phyloP scores from a whole-genome alignment of 1,140 invertebrate genomes.

The Euschistus heros region DNA sequence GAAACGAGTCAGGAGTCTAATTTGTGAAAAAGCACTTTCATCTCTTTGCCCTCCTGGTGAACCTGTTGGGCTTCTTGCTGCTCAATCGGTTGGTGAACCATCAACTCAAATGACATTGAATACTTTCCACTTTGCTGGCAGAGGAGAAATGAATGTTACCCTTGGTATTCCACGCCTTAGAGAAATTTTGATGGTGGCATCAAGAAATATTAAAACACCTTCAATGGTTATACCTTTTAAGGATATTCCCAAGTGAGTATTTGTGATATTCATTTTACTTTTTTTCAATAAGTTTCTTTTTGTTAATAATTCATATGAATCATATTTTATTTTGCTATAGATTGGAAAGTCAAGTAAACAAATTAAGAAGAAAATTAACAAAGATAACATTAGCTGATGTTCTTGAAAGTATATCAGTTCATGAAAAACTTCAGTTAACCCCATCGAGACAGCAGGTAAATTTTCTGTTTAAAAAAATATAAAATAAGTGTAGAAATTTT shows the following conservation, averaged over 20 bases:
- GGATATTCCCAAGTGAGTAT: conserved; percentile 36
- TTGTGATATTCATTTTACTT: conserved; percentile 15
- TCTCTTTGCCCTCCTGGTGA: conserved; percentile 81
- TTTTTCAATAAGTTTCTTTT: background rate
- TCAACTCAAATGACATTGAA: conserved; percentile 99
- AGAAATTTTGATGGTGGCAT: conserved; percentile 95
- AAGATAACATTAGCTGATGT: conserved; percentile 68
- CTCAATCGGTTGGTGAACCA: conserved; percentile 94
- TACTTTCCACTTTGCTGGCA: conserved; percentile 98
- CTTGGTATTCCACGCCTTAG: conserved; percentile 90
- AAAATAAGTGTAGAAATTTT: too few species aligned
- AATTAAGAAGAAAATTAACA: conserved; percentile 56
- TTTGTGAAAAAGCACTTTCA: conserved; percentile 66
- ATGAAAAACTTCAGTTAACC: conserved; percentile 44
- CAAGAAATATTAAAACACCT: conserved; percentile 83
- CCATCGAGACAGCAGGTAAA: conserved; percentile 36
- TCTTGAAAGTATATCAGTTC: conserved; percentile 59
- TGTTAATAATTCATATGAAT: background rate
- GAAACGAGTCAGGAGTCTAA: conserved; percentile 49
- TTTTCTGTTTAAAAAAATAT: too few species aligned
- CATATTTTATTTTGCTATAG: conserved; percentile 19
- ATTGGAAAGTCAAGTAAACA: conserved; percentile 51
- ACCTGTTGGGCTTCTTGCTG: conserved; percentile 89
- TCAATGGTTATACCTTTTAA: conserved; percentile 86
- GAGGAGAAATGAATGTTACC: conserved; percentile 99